Evolutionary conservation across 2,113 vertebrate genomes (phyloP), one percentile per base, ranked within the genome.

Genomic region (Willisornis vidua): DNA sequence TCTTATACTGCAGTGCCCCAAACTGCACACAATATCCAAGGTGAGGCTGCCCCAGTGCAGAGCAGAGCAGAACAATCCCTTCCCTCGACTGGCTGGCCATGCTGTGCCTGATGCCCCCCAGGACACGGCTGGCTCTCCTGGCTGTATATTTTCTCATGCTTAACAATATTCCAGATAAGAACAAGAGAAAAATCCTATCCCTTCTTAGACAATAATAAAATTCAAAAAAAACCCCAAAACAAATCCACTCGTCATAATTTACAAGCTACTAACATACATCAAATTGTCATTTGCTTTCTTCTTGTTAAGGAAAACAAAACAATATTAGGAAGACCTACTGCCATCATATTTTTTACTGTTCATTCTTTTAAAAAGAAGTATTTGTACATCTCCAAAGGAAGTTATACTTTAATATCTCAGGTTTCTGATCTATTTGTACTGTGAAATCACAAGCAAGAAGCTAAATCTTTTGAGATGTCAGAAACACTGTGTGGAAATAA

Each of bases 31-130:
- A 41, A n/a, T 4, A 46, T 46, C 29, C 0, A 0, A 75, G 54
- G 6, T 68, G n/a, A 68, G 20, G 48, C 46, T 0, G 0, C 48
- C 6, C n/a, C 71, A 68, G 70, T 0, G 10, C 70, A 83, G 39
- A 75, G 70, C 70, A 75, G 28, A 46, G 46, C 0, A 0, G 46
- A 39, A 61, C 48, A 62, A 31, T 48, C 20, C 15, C 45, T 29
- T 61, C n/a, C 28, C 28, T 41, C 17, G 19, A 35, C n/a, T 0
- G 0, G 28, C 70, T 82, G 46, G 31, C 0, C 0, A 10, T 82
- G 33, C 70, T 75, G 19, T 14, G 46, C 46, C 46, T 61, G 19
- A 25, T 46, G 39, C 5, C 3, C 23, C 37, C 46, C 61, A n/a
- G 39, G n/a, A 61, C 9, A 41, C 0, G 1, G 19, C 2, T 75